Evolutionary conservation across 2,797 vertebrate species (phyloP).

Genomic region (Luscinia luscinia): DNA sequence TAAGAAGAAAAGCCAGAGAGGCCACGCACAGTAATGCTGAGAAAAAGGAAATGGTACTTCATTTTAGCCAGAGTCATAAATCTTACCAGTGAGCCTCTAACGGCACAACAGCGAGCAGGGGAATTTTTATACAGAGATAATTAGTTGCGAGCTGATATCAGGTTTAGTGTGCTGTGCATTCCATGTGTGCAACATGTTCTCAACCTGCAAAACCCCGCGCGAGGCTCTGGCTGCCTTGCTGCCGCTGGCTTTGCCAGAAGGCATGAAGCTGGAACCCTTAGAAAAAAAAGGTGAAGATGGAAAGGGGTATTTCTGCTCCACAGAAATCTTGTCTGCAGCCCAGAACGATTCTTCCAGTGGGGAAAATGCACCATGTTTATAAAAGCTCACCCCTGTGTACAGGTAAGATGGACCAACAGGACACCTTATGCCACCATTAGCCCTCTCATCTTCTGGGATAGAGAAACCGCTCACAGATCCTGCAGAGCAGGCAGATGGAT

Average conservation of each 20-base stretch:
- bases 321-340: background rate
- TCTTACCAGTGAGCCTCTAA: conserved; percentile 63
- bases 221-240: background rate
- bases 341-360: background rate
- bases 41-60: conserved; percentile 73
- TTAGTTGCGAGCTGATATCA: conserved; percentile 12
- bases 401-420: background rate
- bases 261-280: background rate
- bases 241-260: background rate
- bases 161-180: conserved; percentile 35
- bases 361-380: background rate
- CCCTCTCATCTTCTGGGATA: background rate
- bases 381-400: background rate
- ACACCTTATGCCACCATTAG: background rate
- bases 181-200: background rate
- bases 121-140: conserved; percentile 67
- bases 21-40: conserved; percentile 58
- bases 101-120: conserved; percentile 50
- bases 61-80: conserved; percentile 70
- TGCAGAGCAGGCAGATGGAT: background rate
- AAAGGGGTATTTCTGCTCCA: background rate
- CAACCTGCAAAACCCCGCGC: rapidly evolving
- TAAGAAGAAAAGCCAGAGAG: conserved; percentile 66
- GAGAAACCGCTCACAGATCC: background rate
- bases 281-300: background rate